Conservation (phyloP, 1,140 invertebrate genomes). For the Drosophila willistoni region DNA sequence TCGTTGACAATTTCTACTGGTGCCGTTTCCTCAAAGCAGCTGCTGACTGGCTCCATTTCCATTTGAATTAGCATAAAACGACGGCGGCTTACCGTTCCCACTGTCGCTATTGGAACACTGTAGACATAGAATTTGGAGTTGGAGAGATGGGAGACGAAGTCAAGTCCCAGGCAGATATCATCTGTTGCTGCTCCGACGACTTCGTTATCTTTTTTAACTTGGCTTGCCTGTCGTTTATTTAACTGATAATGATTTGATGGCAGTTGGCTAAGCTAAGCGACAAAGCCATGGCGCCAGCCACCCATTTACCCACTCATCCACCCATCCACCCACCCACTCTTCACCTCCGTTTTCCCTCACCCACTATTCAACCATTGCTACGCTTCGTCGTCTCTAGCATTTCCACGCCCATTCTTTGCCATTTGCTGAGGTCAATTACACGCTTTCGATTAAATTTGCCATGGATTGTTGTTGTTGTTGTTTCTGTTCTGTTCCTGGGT, state of each 20-base stretch:
- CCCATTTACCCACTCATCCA: not conserved
- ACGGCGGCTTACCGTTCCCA: slow-evolving; percentile 78
- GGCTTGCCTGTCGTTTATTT: slow-evolving; percentile 77
- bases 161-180: slow-evolving; percentile 60
- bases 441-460: slow-evolving; percentile 80
- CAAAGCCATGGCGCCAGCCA: slow-evolving; percentile 53
- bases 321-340: not conserved
- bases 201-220: slow-evolving; percentile 80
- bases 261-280: slow-evolving; percentile 77
- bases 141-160: slow-evolving; percentile 29
- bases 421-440: slow-evolving; percentile 81
- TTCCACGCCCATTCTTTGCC: slow-evolving; percentile 58
- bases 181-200: slow-evolving; percentile 73
- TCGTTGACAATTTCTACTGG: slow-evolving; percentile 54
- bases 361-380: not conserved
- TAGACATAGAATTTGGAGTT: slow-evolving; percentile 10
- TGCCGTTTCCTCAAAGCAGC: slow-evolving; percentile 55
- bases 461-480: slow-evolving; percentile 47
- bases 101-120: slow-evolving; percentile 38
- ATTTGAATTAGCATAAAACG: slow-evolving; percentile 81
- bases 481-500: slow-evolving; percentile 40
- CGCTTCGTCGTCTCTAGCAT: slow-evolving; percentile 22
- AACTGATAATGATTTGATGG: slow-evolving; percentile 81
- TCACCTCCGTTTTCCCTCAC: slow-evolving; percentile 28
- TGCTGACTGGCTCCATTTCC: slow-evolving; percentile 80